Conservation (phyloP, 2,113 vertebrate species). For the Microcebus ravelobensis region DNA sequence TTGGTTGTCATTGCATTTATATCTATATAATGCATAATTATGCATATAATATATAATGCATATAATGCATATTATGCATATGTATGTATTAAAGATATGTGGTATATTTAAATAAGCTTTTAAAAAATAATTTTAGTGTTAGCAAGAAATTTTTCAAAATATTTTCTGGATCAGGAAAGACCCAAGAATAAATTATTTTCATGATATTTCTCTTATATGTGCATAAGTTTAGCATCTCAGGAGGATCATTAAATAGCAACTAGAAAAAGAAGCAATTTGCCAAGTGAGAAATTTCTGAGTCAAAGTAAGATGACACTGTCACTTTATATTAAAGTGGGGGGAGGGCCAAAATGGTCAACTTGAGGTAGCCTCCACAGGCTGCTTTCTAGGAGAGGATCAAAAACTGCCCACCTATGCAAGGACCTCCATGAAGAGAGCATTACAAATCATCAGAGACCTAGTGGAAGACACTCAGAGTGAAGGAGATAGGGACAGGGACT, state of each 20-base stretch:
- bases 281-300: not conserved
- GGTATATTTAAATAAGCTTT: not conserved
- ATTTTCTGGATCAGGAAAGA: conserved; percentile 1
- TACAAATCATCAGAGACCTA: too few species aligned
- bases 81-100: not conserved
- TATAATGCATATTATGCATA: not conserved
- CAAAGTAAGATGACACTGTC: conserved; percentile 26
- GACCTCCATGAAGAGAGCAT: too few species aligned
- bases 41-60: too few species aligned
- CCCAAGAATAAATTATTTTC: conserved; percentile 11
- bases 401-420: too few species aligned
- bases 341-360: too few species aligned
- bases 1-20: not conserved
- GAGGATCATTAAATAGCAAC: not conserved
- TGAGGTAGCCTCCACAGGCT: too few species aligned
- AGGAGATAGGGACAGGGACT: too few species aligned
- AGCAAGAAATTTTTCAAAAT: not conserved
- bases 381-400: too few species aligned
- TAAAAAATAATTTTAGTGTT: conserved; percentile 3
- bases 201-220: not conserved
- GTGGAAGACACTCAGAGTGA: too few species aligned
- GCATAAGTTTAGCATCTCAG: not conserved
- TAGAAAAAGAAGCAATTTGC: not conserved
- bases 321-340: not conserved
- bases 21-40: not conserved